A percentile compares a stretch with the other conserved stretches of the same genome.
Evolutionary conservation across 37 sponge, comb jelly and placozoan genomes (phyloP).

Genomic region (Hormiphora californensis): DNA sequence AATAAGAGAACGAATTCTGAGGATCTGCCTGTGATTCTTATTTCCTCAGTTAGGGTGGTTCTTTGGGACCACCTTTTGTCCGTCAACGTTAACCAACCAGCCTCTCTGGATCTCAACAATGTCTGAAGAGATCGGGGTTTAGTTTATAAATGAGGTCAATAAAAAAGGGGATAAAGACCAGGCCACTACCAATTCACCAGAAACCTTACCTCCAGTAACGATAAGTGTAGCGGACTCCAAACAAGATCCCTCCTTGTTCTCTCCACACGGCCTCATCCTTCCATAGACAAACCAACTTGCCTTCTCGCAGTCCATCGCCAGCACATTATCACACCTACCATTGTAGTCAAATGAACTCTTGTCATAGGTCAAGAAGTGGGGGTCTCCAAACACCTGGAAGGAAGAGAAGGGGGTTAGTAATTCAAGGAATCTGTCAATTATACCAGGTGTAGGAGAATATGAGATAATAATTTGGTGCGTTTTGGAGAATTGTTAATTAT

Average conservation of each 20-base stretch:
- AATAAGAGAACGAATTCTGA: background rate
- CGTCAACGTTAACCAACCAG: conserved; percentile 28
- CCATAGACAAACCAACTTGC: conserved; percentile 42
- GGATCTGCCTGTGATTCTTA: background rate
- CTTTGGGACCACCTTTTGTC: conserved; percentile 29
- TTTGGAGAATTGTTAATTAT: too few species aligned
- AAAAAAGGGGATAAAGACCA: too few species aligned
- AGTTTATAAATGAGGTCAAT: background rate
- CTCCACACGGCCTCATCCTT: conserved; percentile 31
- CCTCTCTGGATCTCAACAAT: conserved; percentile 19
- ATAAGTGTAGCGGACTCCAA: conserved; percentile 28
- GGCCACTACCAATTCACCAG: too few species aligned
- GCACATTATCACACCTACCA: conserved; percentile 12
- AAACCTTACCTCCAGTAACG: background rate
- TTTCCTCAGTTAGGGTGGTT: background rate
- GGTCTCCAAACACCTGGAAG: conserved; percentile 26
- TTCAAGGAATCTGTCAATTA: background rate
- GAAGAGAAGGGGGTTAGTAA: background rate
- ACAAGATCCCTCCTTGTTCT: conserved; percentile 21
- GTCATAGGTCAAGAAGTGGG: conserved; percentile 47
- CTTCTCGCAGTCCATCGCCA: conserved; percentile 51
- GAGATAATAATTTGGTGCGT: too few species aligned
- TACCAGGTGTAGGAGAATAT: background rate
- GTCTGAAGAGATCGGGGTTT: background rate
- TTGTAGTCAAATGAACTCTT: background rate